Evolutionary conservation across 1,140 invertebrate genomes (phyloP).

Genomic region (Glossosoma conforme): DNA sequence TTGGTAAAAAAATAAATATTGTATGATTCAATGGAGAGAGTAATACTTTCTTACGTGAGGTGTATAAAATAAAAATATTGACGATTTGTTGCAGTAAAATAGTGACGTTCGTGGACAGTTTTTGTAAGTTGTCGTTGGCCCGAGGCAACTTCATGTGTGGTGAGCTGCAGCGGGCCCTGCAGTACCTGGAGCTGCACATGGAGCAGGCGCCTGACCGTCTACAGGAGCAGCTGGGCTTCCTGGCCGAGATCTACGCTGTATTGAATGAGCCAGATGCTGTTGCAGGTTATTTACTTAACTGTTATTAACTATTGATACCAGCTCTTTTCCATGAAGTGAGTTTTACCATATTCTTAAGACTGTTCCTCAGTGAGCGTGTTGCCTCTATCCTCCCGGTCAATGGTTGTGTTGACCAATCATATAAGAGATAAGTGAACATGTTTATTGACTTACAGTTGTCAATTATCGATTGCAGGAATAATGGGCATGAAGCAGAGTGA

Average conservation of each 20-base stretch:
- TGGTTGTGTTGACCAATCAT: no score
- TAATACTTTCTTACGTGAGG: no score
- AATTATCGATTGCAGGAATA: slow-evolving; percentile 46
- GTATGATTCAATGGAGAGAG: no score
- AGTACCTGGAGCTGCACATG: slow-evolving; percentile 71
- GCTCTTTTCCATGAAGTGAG: no score
- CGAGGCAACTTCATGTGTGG: slow-evolving; percentile 65
- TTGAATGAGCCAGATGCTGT: slow-evolving; percentile 74
- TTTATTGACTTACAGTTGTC: no score
- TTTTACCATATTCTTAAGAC: no score
- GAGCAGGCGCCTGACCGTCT: slow-evolving; percentile 52
- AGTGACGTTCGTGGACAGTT: slow-evolving; percentile 51
- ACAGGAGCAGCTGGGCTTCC: slow-evolving; percentile 56
- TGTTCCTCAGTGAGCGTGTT: no score
- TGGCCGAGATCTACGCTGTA: slow-evolving; percentile 69
- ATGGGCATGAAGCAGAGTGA: slow-evolving; percentile 60
- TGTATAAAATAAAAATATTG: no score
- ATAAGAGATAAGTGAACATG: no score
- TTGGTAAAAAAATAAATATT: no score
- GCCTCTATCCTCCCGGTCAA: no score
- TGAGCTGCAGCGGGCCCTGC: slow-evolving; percentile 66
- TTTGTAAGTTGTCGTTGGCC: slow-evolving; percentile 64
- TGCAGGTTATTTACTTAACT: slow-evolving; percentile 57
- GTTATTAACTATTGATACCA: no score
- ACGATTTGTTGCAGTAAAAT: slow-evolving; percentile 42